Base-by-base conservation (phyloP, 2,797 vertebrate species). In the Parotocinclus haroldoi region DNA sequence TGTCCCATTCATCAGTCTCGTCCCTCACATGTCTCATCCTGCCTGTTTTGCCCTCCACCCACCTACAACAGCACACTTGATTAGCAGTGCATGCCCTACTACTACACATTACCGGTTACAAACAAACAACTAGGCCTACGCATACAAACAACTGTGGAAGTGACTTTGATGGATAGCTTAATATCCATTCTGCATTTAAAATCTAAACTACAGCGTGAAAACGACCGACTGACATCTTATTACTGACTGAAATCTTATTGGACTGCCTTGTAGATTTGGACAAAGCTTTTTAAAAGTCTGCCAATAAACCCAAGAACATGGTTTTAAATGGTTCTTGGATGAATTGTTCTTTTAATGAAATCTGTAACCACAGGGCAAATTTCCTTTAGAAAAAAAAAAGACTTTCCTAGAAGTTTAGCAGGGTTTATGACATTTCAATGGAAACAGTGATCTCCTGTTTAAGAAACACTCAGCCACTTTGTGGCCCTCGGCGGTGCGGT, bases 21-120 rank as follows among this genome's bases (percentile, higher is more conserved):
- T 75, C 53, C 63, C 51, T 73, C 67, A 72, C 61, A 63, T 74
- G 67, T 59, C 70, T 69, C 44, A 49, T 63, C 68, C 46, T 66
- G 69, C 46, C 64, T 42, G 27, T 72, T 53, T 63, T 62, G 64
- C 45, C 44, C 68, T 56, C 64, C 49, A 68, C 72, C 69, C 58
- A 68, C 71, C 63, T 36, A 39, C 61, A 65, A 49, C 19, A 57
- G 66, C 51, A 54, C 49, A 58, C 52, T 48, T 50, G 39, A 66
- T 63, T 69, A 69, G 55, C 1, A 19, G 66, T 63, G 50, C 39
- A 13, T 55, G 68, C 54, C 56, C 68, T 67, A 62, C 64, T 67
- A 62, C 56, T 68, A 68, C 63, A 71, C 40, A 64, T 49, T 12
- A 27, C 2, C 27, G 27, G 5, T 27, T 27, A 27, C 27, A 27